phyloP scores from a whole-genome alignment of 2,113 vertebrate genomes.

The Cyprinodon brontotheroides region DNA sequence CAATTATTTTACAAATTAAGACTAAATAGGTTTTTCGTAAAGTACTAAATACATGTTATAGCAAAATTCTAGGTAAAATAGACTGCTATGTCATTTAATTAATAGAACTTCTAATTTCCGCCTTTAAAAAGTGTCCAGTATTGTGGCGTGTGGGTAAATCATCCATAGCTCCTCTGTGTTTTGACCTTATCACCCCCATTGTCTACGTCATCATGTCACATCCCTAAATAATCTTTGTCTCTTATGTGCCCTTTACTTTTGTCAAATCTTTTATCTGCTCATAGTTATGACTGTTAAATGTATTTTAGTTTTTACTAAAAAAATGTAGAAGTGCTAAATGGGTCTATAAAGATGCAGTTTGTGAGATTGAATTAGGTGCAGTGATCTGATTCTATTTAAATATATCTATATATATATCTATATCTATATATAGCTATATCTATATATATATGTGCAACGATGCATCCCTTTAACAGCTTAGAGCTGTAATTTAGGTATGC shows the following conservation, averaged over 20 bases:
- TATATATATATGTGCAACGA: neutral
- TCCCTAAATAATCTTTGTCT: constrained; percentile 60
- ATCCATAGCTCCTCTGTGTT: constrained; percentile 61
- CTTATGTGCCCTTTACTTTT: constrained; percentile 61
- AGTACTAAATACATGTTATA: constrained; percentile 50
- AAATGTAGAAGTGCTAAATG: constrained; percentile 31
- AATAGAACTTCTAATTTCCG: constrained; percentile 30
- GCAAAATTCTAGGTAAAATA: neutral
- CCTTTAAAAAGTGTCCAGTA: constrained; percentile 34
- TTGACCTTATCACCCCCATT: constrained; percentile 60
- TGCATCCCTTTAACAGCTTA: neutral
- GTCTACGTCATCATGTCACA: constrained; percentile 47
- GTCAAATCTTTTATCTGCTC: constrained; percentile 45
- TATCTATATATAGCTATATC: no score
- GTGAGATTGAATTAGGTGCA: constrained; percentile 20
- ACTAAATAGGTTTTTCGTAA: neutral
- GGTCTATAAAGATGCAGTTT: constrained; percentile 65
- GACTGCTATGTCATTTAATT: constrained; percentile 19
- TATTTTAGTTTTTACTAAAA: constrained; percentile 51
- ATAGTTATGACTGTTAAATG: constrained; percentile 64
- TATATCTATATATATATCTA: no score
- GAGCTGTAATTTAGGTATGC: neutral
- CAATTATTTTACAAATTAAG: neutral
- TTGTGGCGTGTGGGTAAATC: constrained; percentile 54
- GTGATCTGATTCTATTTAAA: neutral